Evolutionary conservation across 1,140 invertebrate species (phyloP).

Genomic region (Trichonephila inaurata): DNA sequence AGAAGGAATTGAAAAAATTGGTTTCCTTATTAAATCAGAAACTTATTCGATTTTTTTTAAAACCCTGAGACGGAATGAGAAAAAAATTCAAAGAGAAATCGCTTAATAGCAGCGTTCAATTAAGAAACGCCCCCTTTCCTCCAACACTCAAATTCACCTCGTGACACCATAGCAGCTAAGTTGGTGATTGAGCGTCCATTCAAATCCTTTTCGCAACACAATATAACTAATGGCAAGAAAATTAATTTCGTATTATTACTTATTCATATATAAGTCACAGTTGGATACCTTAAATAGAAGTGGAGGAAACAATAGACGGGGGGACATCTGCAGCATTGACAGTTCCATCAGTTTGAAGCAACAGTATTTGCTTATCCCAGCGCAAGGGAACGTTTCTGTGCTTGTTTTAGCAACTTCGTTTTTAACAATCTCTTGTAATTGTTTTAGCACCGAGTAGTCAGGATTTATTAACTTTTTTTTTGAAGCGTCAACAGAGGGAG

Average conservation of each 20-base stretch:
- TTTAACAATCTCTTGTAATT: not conserved
- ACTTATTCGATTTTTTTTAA: not conserved
- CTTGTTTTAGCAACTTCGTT: slow-evolving; percentile 1
- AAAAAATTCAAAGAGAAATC: not conserved
- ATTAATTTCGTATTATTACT: slow-evolving; percentile 25
- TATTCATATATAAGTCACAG: slow-evolving; percentile 20
- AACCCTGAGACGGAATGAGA: not conserved
- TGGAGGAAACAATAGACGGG: not conserved
- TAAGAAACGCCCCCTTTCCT: not conserved
- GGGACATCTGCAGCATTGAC: not conserved
- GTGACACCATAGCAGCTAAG: not conserved
- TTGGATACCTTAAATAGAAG: not conserved
- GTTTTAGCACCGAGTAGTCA: not conserved
- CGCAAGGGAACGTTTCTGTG: not conserved
- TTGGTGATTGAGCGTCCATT: not conserved
- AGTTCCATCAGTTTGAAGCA: not conserved
- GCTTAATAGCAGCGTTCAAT: not conserved
- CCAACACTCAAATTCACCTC: not conserved
- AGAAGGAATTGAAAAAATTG: no score
- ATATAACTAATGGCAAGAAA: not conserved
- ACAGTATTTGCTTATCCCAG: not conserved
- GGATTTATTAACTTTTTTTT: no score
- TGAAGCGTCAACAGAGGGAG: no score
- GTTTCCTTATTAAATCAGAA: no score
- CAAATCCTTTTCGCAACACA: not conserved